Evolutionary conservation across 2,113 vertebrate genomes (phyloP).

Genomic region (Benitochromis conjunctus): DNA sequence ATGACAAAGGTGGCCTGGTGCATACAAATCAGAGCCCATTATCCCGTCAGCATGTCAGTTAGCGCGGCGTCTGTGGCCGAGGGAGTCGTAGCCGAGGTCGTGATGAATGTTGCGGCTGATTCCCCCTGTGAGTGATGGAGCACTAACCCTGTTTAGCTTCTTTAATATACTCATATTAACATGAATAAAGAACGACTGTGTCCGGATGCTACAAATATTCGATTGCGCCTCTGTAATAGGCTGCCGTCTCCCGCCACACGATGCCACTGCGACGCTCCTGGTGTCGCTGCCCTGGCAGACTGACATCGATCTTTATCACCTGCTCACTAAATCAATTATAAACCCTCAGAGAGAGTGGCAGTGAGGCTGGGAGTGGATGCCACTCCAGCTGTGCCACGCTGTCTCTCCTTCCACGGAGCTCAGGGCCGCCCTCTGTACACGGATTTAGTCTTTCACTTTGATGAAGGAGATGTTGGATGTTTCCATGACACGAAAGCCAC

Average conservation of each 20-base stretch:
- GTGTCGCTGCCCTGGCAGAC: slow-evolving; percentile 81
- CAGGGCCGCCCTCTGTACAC: background rate
- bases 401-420: background rate
- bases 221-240: slow-evolving; percentile 94
- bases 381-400: slow-evolving; percentile 37
- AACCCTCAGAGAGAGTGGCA: slow-evolving; percentile 56
- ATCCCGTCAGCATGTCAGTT: slow-evolving; percentile 58
- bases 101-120: slow-evolving; percentile 94
- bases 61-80: slow-evolving; percentile 39
- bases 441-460: background rate
- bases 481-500: background rate
- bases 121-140: slow-evolving; percentile 94
- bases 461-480: background rate
- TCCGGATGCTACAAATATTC: slow-evolving; percentile 95
- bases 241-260: slow-evolving; percentile 86
- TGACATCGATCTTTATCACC: slow-evolving; percentile 90
- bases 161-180: slow-evolving; percentile 99
- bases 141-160: slow-evolving; percentile 93
- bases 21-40: slow-evolving; percentile 68
- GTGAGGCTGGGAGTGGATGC: slow-evolving; percentile 11
- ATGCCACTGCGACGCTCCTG: slow-evolving; percentile 87
- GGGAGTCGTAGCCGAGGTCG: slow-evolving; percentile 61
- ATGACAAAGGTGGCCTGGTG: slow-evolving; percentile 41
- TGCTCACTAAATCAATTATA: slow-evolving; percentile 85
- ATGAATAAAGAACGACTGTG: slow-evolving; percentile 96